Base-by-base conservation (phyloP, 1,140 invertebrate species). In the Aphaenogaster floridana region DNA sequence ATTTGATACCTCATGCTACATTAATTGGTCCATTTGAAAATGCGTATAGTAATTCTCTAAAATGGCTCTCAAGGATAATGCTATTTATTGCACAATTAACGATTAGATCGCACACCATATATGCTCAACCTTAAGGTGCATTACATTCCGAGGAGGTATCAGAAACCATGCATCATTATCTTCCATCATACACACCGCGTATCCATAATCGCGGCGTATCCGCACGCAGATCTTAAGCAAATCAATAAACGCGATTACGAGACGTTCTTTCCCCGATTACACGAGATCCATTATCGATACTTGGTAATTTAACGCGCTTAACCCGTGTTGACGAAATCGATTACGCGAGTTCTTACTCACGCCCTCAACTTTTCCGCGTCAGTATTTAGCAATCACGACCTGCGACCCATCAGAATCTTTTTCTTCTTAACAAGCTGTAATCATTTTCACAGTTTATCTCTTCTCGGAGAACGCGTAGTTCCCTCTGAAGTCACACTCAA, bases 221-320 rank as follows among this genome's bases (percentile, higher is more conserved):
- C 34, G 34, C 77, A 11, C 48, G 36, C n/a, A 11, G 63, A 57
- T 69, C 66, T 45, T 71, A 71, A n/a, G 66, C 79, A 81, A 54
- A 81, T 81, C 78, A 57, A 81, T 81, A 71, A 71, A 71, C 36
- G 61, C 21, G 71, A 74, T 76, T 59, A 39, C n/a, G 15, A 59
- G 64, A 71, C 52, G 39, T 57, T 57, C 66, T 81, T 59, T 59
- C 50, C 21, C 39, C 9, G 79, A 81, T 81, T 59, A 45, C 13
- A 36, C 36, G 36, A 15, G 21, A 42, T 45, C 28, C 36, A 81
- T 81, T 57, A 71, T 81, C 78, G 77, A 48, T 50, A 50, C n/a
- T 79, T 34, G 45, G 34, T 36, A 42, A 59, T 50, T 15, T 28
- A 28, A 28, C 39, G 15, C 52, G 36, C 15, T 48, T 34, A 45